These are phyloP conservation scores for Xenentodon cancila DNA, from an alignment of 2,797 vertebrate genomes.

Conservation along the genomic window DNA sequence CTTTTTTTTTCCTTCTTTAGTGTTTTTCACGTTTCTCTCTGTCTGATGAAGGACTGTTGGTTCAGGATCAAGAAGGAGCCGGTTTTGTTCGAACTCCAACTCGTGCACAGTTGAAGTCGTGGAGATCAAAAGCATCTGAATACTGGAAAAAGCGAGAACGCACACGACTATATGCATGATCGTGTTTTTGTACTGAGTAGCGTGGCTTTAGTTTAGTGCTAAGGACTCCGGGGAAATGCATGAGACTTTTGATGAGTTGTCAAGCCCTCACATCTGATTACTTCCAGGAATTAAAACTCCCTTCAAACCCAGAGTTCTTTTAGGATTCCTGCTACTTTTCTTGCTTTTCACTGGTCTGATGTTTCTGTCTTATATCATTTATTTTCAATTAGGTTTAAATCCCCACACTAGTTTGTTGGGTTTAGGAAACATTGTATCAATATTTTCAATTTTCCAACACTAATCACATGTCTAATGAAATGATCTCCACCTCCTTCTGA, in stretches of 20 bases:
- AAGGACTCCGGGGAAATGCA: conserved; percentile 60
- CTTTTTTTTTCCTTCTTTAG: background rate
- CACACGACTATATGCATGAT: conserved; percentile 31
- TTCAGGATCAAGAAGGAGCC: conserved; percentile 43
- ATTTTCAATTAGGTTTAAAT: too few species aligned
- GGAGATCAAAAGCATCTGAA: conserved; percentile 66
- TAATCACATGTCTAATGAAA: too few species aligned
- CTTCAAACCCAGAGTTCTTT: conserved; percentile 33
- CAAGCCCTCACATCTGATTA: conserved; percentile 66
- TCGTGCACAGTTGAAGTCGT: conserved; percentile 44
- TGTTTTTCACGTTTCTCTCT: background rate
- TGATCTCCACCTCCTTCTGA: too few species aligned
- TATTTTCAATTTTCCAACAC: too few species aligned
- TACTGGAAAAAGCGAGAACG: conserved; percentile 18
- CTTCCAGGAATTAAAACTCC: conserved; percentile 47
- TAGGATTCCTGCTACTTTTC: conserved; percentile 20
- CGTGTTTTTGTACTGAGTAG: conserved; percentile 19
- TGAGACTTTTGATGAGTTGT: conserved; percentile 62
- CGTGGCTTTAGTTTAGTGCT: conserved; percentile 59
- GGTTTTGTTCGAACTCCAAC: conserved; percentile 45
- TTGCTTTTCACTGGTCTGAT: conserved; percentile 11
- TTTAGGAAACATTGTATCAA: too few species aligned
- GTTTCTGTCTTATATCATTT: background rate
- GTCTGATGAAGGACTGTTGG: conserved; percentile 36
- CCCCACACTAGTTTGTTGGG: too few species aligned